phyloP scores from a whole-genome alignment of 2,797 vertebrate species.

The Gallinago stenura region DNA sequence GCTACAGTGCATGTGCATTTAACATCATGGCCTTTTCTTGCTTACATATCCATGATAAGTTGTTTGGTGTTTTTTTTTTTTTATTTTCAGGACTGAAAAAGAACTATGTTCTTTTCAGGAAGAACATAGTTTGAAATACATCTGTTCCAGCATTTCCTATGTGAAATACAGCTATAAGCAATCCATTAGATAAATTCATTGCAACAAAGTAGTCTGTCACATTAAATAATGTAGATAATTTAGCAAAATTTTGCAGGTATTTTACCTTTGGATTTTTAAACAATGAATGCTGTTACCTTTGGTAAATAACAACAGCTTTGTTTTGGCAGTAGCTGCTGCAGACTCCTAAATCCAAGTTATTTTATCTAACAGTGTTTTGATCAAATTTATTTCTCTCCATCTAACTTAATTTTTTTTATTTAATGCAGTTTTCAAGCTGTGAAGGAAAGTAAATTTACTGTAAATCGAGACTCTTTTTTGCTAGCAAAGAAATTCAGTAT shows the following conservation, averaged over 20 bases:
- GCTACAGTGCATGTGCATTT: neutral
- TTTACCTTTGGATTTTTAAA: constrained; percentile 35
- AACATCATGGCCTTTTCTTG: neutral
- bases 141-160: neutral
- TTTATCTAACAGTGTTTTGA: constrained; percentile 77
- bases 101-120: neutral
- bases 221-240: constrained; percentile 1
- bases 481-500: constrained; percentile 55
- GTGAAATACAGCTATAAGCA: neutral
- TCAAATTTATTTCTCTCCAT: constrained; percentile 75
- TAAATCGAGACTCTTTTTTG: constrained; percentile 56
- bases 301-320: constrained; percentile 60
- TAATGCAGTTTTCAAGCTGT: constrained; percentile 76
- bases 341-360: constrained; percentile 74
- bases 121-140: neutral
- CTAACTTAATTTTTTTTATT: constrained; percentile 76
- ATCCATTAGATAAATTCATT: neutral
- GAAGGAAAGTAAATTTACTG: constrained; percentile 76
- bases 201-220: neutral
- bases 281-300: constrained; percentile 21
- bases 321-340: constrained; percentile 73
- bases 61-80: neutral
- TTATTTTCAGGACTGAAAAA: neutral
- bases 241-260: neutral
- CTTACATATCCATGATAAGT: neutral